phyloP scores from a whole-genome alignment of 2,113 vertebrate species.

The Ceratotherium simum region DNA sequence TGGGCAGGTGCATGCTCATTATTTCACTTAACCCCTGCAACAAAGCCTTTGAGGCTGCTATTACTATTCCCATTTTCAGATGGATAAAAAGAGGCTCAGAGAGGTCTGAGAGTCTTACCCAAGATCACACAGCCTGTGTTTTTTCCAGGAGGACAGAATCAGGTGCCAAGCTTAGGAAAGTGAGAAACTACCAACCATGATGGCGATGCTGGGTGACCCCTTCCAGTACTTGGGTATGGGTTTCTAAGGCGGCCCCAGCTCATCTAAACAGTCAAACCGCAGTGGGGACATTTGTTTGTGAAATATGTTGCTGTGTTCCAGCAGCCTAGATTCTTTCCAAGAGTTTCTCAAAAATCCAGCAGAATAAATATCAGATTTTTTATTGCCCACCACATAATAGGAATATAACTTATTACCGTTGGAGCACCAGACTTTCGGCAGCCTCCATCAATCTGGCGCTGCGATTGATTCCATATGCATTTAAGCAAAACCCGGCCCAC shows the following conservation, averaged over 20 bases:
- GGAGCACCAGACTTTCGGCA: conserved; percentile 48
- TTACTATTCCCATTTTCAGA: background rate
- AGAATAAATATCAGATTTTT: conserved; percentile 75
- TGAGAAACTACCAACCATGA: background rate
- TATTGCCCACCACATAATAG: conserved; percentile 70
- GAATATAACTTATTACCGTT: background rate
- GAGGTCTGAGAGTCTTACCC: background rate
- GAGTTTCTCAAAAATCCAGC: conserved; percentile 54
- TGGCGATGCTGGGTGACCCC: background rate
- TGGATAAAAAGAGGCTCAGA: background rate
- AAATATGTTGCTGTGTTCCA: background rate
- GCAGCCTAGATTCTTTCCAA: background rate
- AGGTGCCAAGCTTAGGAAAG: background rate
- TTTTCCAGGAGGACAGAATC: background rate
- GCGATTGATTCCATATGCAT: conserved; percentile 59
- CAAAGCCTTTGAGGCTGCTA: background rate
- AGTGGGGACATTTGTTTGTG: background rate
- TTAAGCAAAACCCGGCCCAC: conserved; percentile 44
- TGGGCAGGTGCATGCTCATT: fast-evolving
- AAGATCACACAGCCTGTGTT: background rate
- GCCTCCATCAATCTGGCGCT: conserved; percentile 65
- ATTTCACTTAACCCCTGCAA: background rate
- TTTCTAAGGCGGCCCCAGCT: background rate
- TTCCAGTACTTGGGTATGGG: too few species aligned
- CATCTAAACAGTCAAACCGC: background rate